Evolutionary conservation across 2,113 vertebrate species (phyloP).

Genomic region (Polypterus senegalus): DNA sequence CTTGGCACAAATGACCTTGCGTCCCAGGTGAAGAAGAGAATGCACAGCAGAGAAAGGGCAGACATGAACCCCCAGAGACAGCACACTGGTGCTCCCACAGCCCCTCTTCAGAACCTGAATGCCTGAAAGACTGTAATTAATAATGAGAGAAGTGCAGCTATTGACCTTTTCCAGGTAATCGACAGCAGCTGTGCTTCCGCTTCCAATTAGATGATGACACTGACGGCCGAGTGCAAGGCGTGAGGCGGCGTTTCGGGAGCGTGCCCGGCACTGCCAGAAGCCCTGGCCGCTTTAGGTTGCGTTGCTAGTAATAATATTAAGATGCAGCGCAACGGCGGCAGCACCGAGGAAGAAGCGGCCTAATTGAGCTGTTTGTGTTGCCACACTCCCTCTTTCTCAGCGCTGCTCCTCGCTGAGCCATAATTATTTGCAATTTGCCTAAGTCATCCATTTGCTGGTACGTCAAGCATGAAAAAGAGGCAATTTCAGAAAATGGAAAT

Average conservation of each 20-base stretch:
- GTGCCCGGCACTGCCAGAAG: no score
- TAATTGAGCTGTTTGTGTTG: constrained; percentile 98
- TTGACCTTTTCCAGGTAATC: constrained; percentile 65
- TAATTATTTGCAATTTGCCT: constrained; percentile 99
- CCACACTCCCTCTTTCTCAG: constrained; percentile 80
- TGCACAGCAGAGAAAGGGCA: no score
- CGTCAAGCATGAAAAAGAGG: constrained; percentile 98
- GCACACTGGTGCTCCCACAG: background rate
- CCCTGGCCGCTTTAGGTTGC: no score
- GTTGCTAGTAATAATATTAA: no score
- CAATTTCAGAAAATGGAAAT: constrained; percentile 98
- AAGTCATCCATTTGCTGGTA: constrained; percentile 99
- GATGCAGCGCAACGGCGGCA: no score
- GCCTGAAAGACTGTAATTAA: constrained; percentile 52
- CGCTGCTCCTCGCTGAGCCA: constrained; percentile 83
- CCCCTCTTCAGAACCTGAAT: constrained; percentile 23
- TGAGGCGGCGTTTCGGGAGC: no score
- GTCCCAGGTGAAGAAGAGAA: no score
- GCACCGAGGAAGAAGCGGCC: constrained; percentile 55
- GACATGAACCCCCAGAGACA: no score
- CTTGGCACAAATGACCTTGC: no score
- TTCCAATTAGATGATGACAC: constrained; percentile 28
- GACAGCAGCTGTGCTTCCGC: constrained; percentile 45
- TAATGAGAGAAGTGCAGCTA: constrained; percentile 42
- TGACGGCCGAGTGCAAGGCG: background rate